A percentile compares a stretch with the other conserved stretches of the same genome.
These are phyloP conservation scores for Brachyopa scutellaris DNA, from an alignment of 2,888 invertebrate genomes.

Conservation along the genomic window DNA sequence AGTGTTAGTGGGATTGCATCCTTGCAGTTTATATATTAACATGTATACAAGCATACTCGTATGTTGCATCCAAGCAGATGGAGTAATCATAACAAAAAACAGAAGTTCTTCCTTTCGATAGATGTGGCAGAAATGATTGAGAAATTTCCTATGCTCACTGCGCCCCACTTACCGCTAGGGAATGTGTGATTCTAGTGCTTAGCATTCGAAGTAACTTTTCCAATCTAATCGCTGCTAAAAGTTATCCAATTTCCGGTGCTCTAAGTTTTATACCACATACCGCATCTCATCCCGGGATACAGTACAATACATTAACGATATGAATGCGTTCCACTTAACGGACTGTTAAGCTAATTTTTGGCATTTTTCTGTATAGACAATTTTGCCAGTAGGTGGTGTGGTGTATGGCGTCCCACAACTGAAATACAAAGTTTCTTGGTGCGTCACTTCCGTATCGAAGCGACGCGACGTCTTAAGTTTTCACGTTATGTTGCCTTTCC, in stretches of 20 bases:
- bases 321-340: too few relatives aligned
- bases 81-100: neutral
- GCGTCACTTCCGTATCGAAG: too few relatives aligned
- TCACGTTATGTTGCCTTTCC: neutral
- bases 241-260: slow-evolving; percentile 46
- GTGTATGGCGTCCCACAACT: too few relatives aligned
- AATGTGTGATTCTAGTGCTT: slow-evolving; percentile 2
- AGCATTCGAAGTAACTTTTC: slow-evolving; percentile 58
- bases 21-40: slow-evolving; percentile 8
- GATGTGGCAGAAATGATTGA: slow-evolving; percentile 13
- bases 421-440: neutral
- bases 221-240: slow-evolving; percentile 59
- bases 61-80: neutral
- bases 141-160: slow-evolving; percentile 5
- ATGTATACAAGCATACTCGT: slow-evolving; percentile 2
- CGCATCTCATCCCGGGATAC: slow-evolving; percentile 8
- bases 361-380: too few relatives aligned
- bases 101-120: neutral
- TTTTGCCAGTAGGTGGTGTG: too few relatives aligned
- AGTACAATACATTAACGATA: slow-evolving; percentile 1
- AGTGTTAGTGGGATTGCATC: neutral
- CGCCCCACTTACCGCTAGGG: neutral
- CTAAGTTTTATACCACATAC: slow-evolving; percentile 12
- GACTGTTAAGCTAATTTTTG: too few relatives aligned
- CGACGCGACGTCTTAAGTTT: slow-evolving; percentile 15